Base-by-base conservation (phyloP, 1,140 invertebrate species). In the Leptinotarsa undecemlineata region DNA sequence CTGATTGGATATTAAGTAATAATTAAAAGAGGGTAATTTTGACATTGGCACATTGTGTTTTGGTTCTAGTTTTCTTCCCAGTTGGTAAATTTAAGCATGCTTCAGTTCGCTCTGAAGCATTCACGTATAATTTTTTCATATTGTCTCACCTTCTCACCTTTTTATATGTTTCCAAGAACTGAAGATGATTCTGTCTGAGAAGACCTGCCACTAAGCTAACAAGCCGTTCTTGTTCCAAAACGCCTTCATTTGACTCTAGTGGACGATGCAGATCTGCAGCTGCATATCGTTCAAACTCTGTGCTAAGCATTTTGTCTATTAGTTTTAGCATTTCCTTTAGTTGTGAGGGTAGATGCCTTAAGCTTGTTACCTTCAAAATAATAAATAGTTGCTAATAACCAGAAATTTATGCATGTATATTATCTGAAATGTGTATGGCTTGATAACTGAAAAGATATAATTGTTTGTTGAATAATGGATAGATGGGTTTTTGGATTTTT, bases 281-380 rank as follows among this genome's bases (percentile, higher is more conserved):
- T 62, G 96, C 92, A 85, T 97, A 97, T 78, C 93, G 90, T 81
- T 95, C 92, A 86, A 99, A 98, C 85, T 99, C 98, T 66, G 95
- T 95, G 68, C 92, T 92, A 76, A 99, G 89, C 95, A 99, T 98
- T 87, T 97, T 97, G 81, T 98, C 96, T 80, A 99, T 98, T 5
- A 98, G 88, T 83, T 94, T 93, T 81, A 97, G 94, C 91, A 99
- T 96, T 90, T 99, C 98, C 75, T 92, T 93, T n/a, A 99, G 87
- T 86, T 99, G 97, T 64, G 95, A 96, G 77, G 95, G 93, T 76
- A 99, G 88, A 88, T 99, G 96, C 83, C 97, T 93, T 84, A 99
- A 97, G 85, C 96, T 96, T 81, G 96, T 94, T 64, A 98, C 90
- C 68, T 70, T 33, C 1, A 19, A 51, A 69, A 57, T 57, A 57